Evolutionary conservation across 1,140 invertebrate species (phyloP).

Genomic region (Drosophila sp.): DNA sequence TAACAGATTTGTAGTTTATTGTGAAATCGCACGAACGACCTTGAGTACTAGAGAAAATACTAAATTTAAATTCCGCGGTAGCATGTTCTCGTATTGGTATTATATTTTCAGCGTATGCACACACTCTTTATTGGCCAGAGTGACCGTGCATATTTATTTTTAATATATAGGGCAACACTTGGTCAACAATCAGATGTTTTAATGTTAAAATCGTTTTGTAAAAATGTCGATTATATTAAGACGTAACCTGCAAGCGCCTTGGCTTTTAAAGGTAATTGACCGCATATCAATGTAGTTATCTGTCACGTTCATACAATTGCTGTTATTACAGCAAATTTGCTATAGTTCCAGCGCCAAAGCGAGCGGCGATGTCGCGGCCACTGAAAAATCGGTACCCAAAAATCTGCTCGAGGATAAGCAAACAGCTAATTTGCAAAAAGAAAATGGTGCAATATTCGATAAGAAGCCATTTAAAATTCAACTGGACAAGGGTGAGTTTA

Average conservation of each 20-base stretch:
- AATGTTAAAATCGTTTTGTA: background rate
- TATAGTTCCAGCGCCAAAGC: constrained; percentile 51
- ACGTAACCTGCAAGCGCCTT: constrained; percentile 27
- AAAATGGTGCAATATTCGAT: constrained; percentile 92
- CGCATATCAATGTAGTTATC: background rate
- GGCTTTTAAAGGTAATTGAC: constrained; percentile 54
- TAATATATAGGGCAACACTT: constrained; percentile 20
- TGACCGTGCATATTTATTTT: background rate
- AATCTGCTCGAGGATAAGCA: constrained; percentile 87
- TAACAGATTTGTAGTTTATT: constrained; percentile 25
- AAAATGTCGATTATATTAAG: constrained; percentile 67
- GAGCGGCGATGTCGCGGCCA: constrained; percentile 9
- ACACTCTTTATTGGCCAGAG: constrained; percentile 9
- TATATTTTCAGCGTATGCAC: background rate
- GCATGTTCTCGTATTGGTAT: constrained; percentile 19
- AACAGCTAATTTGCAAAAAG: constrained; percentile 87
- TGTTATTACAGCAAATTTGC: constrained; percentile 43
- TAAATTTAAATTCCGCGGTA: background rate
- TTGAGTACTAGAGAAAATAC: background rate
- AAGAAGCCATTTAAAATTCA: constrained; percentile 94
- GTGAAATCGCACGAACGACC: constrained; percentile 20
- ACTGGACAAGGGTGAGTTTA: constrained; percentile 86
- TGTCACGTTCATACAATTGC: background rate
- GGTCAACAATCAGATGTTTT: constrained; percentile 24
- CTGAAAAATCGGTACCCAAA: constrained; percentile 86